Conservation (phyloP, 2,888 invertebrate genomes). For the Amblyjoppa proteus region DNA sequence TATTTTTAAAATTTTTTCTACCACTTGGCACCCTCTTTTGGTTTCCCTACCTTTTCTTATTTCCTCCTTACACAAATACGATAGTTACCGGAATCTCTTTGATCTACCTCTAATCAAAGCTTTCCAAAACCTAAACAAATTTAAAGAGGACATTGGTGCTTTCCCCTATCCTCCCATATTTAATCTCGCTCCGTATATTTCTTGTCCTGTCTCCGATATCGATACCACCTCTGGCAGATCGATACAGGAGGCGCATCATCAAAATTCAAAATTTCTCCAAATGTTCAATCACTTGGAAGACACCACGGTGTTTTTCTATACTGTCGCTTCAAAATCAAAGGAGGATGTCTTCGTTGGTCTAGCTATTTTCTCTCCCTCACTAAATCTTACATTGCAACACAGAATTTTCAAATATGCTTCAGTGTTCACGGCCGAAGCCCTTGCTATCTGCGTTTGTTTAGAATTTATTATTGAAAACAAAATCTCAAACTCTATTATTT, state of each 20-base stretch:
- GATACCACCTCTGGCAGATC: neutral
- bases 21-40: neutral
- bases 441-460: conserved; percentile 1
- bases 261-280: too few relatives aligned
- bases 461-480: neutral
- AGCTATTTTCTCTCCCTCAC: neutral
- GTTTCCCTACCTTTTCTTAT: neutral
- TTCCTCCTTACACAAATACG: neutral
- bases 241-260: neutral
- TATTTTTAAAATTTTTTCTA: neutral
- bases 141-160: neutral
- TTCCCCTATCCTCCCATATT: neutral
- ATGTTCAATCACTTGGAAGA: too few relatives aligned
- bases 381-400: neutral
- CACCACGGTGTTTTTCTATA: too few relatives aligned
- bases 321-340: too few relatives aligned
- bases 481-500: neutral
- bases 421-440: conserved; percentile 8
- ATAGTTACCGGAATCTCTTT: too few relatives aligned
- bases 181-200: neutral
- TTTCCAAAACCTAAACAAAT: neutral
- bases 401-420: neutral
- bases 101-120: neutral
- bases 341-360: neutral
- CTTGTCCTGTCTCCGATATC: neutral